These are phyloP conservation scores for Cylas formicarius DNA, from an alignment of 1,140 invertebrate species.

Conservation along the genomic window DNA sequence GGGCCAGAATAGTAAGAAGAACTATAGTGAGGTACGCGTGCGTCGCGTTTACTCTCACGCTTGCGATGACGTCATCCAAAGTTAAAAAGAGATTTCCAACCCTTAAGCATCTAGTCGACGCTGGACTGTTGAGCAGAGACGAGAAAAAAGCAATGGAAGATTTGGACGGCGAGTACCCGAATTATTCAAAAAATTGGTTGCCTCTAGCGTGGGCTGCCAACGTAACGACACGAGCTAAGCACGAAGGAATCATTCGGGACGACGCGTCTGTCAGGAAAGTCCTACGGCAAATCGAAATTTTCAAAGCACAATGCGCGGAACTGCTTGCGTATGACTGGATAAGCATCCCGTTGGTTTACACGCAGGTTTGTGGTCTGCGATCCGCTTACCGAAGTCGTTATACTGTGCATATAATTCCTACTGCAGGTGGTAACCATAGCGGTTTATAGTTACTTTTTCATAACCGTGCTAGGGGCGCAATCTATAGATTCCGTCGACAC, in stretches of 20 bases:
- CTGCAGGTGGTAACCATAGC: slow-evolving; percentile 56
- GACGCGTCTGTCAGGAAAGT: slow-evolving; percentile 65
- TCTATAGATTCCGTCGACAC: slow-evolving; percentile 19
- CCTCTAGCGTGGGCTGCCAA: slow-evolving; percentile 70
- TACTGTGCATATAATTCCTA: too few relatives aligned
- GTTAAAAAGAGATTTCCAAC: slow-evolving; percentile 91
- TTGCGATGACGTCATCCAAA: slow-evolving; percentile 75
- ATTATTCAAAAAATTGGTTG: slow-evolving; percentile 86
- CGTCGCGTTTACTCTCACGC: slow-evolving; percentile 72
- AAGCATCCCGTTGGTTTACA: slow-evolving; percentile 77
- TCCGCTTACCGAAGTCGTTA: too few relatives aligned
- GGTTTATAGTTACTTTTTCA: slow-evolving; percentile 65
- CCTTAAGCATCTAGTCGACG: slow-evolving; percentile 77
- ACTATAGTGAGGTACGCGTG: slow-evolving; percentile 80
- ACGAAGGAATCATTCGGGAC: slow-evolving; percentile 66
- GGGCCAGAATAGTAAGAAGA: slow-evolving; percentile 78
- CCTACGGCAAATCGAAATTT: slow-evolving; percentile 59
- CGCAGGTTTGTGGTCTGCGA: slow-evolving; percentile 65
- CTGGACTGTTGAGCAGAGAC: slow-evolving; percentile 83
- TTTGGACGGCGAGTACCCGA: slow-evolving; percentile 73
- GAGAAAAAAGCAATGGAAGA: slow-evolving; percentile 75
- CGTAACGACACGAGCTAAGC: slow-evolving; percentile 57
- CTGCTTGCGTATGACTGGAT: slow-evolving; percentile 81
- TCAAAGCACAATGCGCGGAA: slow-evolving; percentile 59
- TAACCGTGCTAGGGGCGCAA: slow-evolving; percentile 61